Conservation (phyloP, 1,140 invertebrate species). For the Ditylenchus dipsaci region DNA sequence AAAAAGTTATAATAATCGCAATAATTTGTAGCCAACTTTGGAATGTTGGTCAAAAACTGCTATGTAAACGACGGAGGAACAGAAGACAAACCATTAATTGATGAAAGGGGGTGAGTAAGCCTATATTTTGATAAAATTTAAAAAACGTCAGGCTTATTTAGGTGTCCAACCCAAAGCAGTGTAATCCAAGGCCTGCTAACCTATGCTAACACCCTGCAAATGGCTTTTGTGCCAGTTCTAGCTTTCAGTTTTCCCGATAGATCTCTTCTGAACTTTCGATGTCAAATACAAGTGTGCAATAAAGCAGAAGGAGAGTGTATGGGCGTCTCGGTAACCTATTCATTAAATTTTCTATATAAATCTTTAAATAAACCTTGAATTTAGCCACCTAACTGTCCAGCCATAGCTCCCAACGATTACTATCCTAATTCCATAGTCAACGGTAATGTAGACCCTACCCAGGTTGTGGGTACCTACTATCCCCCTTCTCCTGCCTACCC, state of each 20-base stretch:
- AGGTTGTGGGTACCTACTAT: not conserved
- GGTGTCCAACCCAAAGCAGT: constrained; percentile 29
- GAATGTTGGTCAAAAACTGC: constrained; percentile 49
- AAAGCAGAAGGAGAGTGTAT: constrained; percentile 41
- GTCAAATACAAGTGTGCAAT: constrained; percentile 45
- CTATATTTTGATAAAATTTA: not conserved
- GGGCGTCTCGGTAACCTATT: constrained; percentile 38
- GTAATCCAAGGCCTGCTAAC: constrained; percentile 37
- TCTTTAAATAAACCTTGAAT: not conserved
- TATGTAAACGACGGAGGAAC: constrained; percentile 42
- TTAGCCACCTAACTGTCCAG: constrained; percentile 21
- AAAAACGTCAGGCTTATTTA: constrained; percentile 11
- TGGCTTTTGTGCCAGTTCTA: constrained; percentile 40
- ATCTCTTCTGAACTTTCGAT: constrained; percentile 39
- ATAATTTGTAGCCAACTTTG: constrained; percentile 37
- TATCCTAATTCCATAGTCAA: not conserved
- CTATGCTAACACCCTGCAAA: constrained; percentile 33
- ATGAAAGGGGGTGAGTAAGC: constrained; percentile 39
- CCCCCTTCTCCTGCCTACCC: not conserved
- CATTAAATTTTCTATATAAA: constrained; percentile 4
- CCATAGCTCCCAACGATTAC: not conserved
- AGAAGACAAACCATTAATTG: constrained; percentile 23
- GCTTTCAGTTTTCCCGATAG: constrained; percentile 50
- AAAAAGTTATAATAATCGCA: not conserved
- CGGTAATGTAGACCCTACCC: constrained; percentile 4